These are phyloP conservation scores for Pecten maximus DNA, from an alignment of 2,888 invertebrate species.

Conservation along the genomic window DNA sequence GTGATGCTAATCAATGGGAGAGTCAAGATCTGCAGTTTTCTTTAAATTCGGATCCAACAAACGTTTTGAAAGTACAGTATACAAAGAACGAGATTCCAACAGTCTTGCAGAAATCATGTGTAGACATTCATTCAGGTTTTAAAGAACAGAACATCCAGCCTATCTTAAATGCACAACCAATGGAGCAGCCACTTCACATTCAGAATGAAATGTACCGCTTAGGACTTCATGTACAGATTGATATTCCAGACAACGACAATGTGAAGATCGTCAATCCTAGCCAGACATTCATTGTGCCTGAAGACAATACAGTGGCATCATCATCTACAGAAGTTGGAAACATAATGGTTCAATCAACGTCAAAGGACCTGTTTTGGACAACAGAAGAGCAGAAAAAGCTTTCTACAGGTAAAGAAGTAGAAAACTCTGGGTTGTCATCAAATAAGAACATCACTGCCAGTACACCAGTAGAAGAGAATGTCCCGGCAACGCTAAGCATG, in stretches of 20 bases:
- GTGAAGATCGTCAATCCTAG: neutral
- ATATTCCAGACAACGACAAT: neutral
- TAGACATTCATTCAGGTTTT: neutral
- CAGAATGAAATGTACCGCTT: slow-evolving; percentile 24
- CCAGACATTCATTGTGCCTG: neutral
- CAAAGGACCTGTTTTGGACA: neutral
- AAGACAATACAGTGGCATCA: neutral
- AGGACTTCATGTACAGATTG: slow-evolving; percentile 2
- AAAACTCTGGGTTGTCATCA: neutral
- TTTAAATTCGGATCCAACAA: neutral
- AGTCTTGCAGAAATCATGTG: neutral
- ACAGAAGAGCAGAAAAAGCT: too few relatives aligned
- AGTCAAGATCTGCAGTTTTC: neutral
- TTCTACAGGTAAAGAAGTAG: neutral
- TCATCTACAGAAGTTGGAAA: neutral
- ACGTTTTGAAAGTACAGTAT: neutral
- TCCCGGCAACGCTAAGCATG: neutral
- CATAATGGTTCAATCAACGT: neutral
- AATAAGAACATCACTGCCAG: neutral
- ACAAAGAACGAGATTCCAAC: neutral
- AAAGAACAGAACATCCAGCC: neutral
- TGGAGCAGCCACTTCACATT: neutral
- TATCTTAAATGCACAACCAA: neutral
- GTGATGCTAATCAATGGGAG: neutral
- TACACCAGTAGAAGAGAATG: neutral